Evolutionary conservation across 2,888 invertebrate genomes (phyloP).

Genomic region (Megamerina dolium): DNA sequence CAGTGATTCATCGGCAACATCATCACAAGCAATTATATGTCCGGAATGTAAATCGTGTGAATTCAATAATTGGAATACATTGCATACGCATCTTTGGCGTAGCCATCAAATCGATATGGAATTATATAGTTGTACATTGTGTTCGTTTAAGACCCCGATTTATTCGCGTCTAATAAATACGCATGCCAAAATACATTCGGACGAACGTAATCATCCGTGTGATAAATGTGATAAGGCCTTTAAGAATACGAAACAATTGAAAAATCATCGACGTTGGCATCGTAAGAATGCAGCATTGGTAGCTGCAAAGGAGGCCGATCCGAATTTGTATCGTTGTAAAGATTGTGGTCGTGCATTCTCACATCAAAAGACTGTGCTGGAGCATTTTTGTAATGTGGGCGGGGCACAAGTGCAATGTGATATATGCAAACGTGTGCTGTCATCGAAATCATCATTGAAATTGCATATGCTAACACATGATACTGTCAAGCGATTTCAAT

Average conservation of each 20-base stretch:
- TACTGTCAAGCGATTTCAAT: constrained; percentile 57
- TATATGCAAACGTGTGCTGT: constrained; percentile 36
- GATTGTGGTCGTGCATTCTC: constrained; percentile 43
- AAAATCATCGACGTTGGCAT: constrained; percentile 67
- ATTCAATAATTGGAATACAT: constrained; percentile 56
- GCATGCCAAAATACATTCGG: constrained; percentile 70
- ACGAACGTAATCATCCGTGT: constrained; percentile 57
- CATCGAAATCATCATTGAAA: constrained; percentile 52
- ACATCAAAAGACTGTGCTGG: constrained; percentile 48
- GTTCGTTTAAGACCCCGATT: constrained; percentile 67
- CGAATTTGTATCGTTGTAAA: constrained; percentile 47
- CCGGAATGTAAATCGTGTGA: constrained; percentile 57
- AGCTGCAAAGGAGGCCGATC: constrained; percentile 4
- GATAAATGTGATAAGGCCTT: constrained; percentile 69
- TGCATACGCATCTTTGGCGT: constrained; percentile 78
- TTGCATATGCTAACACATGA: constrained; percentile 51
- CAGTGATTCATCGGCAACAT: constrained; percentile 15
- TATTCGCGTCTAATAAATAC: constrained; percentile 64
- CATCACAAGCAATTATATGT: constrained; percentile 50
- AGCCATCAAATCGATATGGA: constrained; percentile 73
- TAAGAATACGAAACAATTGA: constrained; percentile 71
- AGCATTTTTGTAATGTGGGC: constrained; percentile 51
- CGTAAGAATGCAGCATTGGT: constrained; percentile 33
- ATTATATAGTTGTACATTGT: constrained; percentile 67
- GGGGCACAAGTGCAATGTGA: constrained; percentile 52